Base-by-base conservation (phyloP, 2,888 invertebrate species). In the Cantharis nigra region DNA sequence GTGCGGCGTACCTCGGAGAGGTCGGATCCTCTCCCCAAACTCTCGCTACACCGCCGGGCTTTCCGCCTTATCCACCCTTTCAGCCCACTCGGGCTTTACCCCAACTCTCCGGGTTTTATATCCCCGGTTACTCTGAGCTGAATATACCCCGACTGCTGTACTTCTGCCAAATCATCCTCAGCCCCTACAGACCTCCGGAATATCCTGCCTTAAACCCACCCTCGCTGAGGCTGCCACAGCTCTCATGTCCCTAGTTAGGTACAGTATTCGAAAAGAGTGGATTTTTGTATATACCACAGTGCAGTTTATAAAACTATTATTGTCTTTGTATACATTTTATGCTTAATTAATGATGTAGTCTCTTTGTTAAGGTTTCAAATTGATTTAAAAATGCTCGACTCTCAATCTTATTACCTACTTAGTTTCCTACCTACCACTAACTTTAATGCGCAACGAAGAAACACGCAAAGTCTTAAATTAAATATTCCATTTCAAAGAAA, bases 81-180 rank as follows among this genome's bases (percentile, higher is more conserved):
- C 83, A 79, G 78, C 78, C 81, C 83, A 79, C 79, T 80, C 82
- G 78, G 80, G 80, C 81, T 81, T 80, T 80, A 80, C 82, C 73
- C 80, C 80, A 73, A 80, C 80, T 79, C 75, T 83, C 81, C 84
- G 81, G 86, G 85, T 85, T 87, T 87, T 86, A 86, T 86, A 86
- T 85, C 86, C 85, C 85, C 82, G 83, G 84, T 85, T 85, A 85
- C 85, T 85, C 86, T 85, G 85, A 84, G 83, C 85, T 84, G 85
- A 85, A 84, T 85, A 83, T 84, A 84, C 85, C 84, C 85, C 84
- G 84, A 82, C 83, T 81, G 84, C 85, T 85, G 86, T 85, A 87
- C 86, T 87, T 87, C 85, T 88, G 87, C 87, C 87, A 87, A 88
- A 88, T 88, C 88, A 87, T 88, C 87, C 88, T 86, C 85, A 85